Evolutionary conservation across 2,888 invertebrate genomes (phyloP), one percentile per base, ranked within the genome.

Genomic region (Drosophila kanekoi): DNA sequence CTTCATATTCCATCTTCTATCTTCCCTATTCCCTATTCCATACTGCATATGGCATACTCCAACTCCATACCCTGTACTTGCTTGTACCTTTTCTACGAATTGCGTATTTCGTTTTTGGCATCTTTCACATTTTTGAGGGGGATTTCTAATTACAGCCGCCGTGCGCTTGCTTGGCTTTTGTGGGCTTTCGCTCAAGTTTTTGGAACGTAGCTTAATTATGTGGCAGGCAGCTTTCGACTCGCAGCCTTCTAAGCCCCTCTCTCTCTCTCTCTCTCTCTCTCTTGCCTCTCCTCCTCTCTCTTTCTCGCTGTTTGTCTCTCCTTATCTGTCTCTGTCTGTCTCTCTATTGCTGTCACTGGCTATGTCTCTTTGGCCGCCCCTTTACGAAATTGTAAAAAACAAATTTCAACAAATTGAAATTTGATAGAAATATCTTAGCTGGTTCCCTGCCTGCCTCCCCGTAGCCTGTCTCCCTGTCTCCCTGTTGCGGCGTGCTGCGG

Each of bases 351-450:
- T 56, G 33, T 38, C 47, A 40, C 44, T 60, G 41, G 41, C 52
- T 40, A 13, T 44, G 16, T 52, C 33, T 48, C 16, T 41, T 51
- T 44, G 49, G 32, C 43, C 20, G 53, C 48, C 37, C 59, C 59
- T 62, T 72, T 28, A 45, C 33, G 35, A 73, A 77, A 70, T 74
- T 74, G 74, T 77, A 74, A 77, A 74, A 77, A 77, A 77, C 71
- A 82, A 84, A 76, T 68, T 81, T 83, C 66, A 86, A 71, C 87
- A 83, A 86, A 83, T 86, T 83, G 87, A 86, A 83, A 87, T 87
- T 83, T 83, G 81, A 86, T 83, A 83, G 84, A 86, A 83, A 86
- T 84, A 79, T 81, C 69, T 72, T 77, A 64, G 77, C 73, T 66
- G 77, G 43, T 70, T 54, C 48, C 56, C 40, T 45, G 57, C 33